These are phyloP conservation scores for Gasterosteus aculeatus DNA, from an alignment of 2,113 vertebrate genomes.

Conservation along the genomic window DNA sequence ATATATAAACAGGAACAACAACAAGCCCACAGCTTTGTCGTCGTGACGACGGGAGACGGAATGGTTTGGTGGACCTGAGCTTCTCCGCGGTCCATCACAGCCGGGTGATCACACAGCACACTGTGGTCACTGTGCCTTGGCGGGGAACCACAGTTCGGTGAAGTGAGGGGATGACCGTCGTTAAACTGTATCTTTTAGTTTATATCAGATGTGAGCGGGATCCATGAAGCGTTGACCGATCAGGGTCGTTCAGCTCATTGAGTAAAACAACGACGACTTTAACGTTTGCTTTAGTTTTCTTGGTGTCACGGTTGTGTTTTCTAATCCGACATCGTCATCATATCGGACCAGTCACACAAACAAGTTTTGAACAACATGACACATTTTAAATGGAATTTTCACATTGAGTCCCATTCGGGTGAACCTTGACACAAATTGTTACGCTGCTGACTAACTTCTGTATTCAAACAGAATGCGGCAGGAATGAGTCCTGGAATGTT, in stretches of 20 bases:
- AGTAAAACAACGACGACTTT: constrained; percentile 4
- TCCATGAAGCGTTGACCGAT: neutral
- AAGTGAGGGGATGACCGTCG: neutral
- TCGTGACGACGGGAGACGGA: constrained; percentile 27
- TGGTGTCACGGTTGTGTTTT: neutral
- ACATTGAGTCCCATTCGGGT: too few species aligned
- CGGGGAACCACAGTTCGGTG: constrained; percentile 11
- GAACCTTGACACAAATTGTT: neutral
- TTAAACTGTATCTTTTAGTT: neutral
- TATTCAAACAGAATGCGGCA: neutral
- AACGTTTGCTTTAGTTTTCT: neutral
- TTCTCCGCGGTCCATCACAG: constrained; percentile 48
- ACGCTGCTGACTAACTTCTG: neutral
- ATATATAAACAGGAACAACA: constrained; percentile 21
- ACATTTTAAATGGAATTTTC: neutral
- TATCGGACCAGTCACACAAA: neutral
- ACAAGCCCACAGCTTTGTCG: constrained; percentile 8
- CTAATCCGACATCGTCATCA: neutral
- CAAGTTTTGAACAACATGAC: neutral
- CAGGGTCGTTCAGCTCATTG: constrained; percentile 6
- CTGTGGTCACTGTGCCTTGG: constrained; percentile 36
- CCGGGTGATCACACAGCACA: constrained; percentile 32
- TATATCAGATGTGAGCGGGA: constrained; percentile 11
- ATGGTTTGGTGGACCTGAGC: constrained; percentile 47
- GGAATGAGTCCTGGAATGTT: neutral